Percentiles rank a stretch among this genome's conserved stretches.
These are phyloP conservation scores for Ptychadena robeensis DNA, from an alignment of 2,797 vertebrate species.

Conservation along the genomic window DNA sequence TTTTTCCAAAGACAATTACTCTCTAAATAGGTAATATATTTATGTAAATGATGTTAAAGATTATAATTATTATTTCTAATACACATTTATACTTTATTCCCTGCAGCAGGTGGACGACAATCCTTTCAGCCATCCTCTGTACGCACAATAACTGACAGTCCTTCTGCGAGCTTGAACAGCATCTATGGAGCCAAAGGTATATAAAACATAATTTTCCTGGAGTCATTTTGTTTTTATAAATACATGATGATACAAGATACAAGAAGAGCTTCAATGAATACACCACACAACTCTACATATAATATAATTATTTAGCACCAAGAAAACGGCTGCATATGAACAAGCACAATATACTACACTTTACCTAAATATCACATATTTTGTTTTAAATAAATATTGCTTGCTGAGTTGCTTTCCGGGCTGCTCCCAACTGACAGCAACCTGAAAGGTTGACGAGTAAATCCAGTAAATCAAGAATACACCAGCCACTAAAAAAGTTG, in stretches of 20 bases:
- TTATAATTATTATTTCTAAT: neutral
- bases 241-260: neutral
- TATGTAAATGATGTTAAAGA: neutral
- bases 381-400: too few species aligned
- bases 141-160: slow-evolving; percentile 63
- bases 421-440: too few species aligned
- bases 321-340: neutral
- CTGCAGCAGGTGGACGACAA: slow-evolving; percentile 46
- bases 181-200: slow-evolving; percentile 70
- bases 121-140: slow-evolving; percentile 63
- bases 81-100: neutral
- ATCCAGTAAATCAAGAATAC: too few species aligned
- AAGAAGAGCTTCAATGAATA: neutral
- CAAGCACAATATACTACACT: neutral
- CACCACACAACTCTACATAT: too few species aligned
- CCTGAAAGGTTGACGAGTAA: too few species aligned
- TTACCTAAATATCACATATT: neutral
- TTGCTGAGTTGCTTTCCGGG: too few species aligned
- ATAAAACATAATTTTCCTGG: neutral
- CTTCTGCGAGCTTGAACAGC: slow-evolving; percentile 67
- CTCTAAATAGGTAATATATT: neutral
- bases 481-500: too few species aligned
- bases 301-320: neutral
- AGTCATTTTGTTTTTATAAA: neutral
- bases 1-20: too few species aligned